A percentile compares a stretch with the other conserved stretches of the same genome.
Evolutionary conservation across 2,888 invertebrate species (phyloP).

Genomic region (Oasisia sp.): DNA sequence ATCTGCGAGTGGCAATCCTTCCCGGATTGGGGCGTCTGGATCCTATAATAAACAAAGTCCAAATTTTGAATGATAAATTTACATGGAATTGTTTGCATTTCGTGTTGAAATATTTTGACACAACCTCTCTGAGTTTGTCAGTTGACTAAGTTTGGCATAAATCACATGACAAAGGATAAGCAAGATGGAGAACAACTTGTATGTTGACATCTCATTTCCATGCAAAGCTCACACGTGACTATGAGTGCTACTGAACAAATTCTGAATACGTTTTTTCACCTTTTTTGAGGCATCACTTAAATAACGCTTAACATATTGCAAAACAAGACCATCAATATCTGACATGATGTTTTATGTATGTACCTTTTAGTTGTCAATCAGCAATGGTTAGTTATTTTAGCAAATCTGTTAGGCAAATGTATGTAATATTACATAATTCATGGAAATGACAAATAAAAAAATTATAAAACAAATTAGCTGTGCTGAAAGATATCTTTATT

Average conservation of each 20-base stretch:
- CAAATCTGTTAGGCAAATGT: no score
- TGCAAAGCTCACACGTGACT: no score
- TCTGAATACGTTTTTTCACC: no score
- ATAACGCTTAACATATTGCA: no score
- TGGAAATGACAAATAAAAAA: not conserved
- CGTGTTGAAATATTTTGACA: not conserved
- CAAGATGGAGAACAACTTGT: not conserved
- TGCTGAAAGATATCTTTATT: not conserved
- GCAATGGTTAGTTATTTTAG: no score
- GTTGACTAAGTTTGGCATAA: not conserved
- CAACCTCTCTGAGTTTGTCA: not conserved
- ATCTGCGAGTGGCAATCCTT: conserved; percentile 83
- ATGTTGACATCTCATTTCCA: no score
- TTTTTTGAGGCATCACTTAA: no score
- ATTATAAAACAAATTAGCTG: not conserved
- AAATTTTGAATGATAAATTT: not conserved
- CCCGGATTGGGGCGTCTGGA: conserved; percentile 88
- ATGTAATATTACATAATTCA: no score
- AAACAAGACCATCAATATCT: not conserved
- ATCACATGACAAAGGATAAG: not conserved
- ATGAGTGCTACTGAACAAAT: no score
- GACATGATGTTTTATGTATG: not conserved
- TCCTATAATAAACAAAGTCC: conserved; percentile 68
- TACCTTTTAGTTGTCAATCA: no score
- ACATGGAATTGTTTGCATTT: not conserved